Conservation (phyloP, 2,888 invertebrate genomes). For the Erynnis tages region DNA sequence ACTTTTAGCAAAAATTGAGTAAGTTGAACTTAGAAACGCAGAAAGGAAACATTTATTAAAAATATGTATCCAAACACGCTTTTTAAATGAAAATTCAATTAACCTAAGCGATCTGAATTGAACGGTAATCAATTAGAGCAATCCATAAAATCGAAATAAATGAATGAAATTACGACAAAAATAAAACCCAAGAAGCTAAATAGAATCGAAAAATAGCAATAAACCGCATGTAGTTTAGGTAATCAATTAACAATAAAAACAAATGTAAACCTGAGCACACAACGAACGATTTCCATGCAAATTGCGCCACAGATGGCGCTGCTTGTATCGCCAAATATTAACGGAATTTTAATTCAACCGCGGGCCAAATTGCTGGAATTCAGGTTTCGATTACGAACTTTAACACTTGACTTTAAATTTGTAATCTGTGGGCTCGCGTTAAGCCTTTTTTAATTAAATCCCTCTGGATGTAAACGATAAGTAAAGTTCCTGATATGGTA, state of each 20-base stretch:
- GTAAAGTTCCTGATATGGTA: background rate
- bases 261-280: slow-evolving; percentile 32
- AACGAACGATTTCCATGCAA: slow-evolving; percentile 38
- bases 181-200: no score
- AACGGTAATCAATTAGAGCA: no score
- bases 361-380: slow-evolving; percentile 17
- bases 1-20: no score
- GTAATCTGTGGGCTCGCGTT: slow-evolving; percentile 12
- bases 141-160: no score
- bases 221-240: no score
- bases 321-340: slow-evolving; percentile 32
- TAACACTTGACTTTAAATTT: slow-evolving; percentile 23
- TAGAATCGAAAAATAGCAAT: no score
- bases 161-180: no score
- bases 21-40: no score
- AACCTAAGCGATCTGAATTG: no score
- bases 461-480: slow-evolving; percentile 4
- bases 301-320: slow-evolving; percentile 34
- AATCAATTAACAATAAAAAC: slow-evolving; percentile 38
- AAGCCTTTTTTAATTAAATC: slow-evolving; percentile 23
- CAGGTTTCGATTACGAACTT: slow-evolving; percentile 24
- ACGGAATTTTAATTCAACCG: slow-evolving; percentile 35
- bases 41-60: no score
- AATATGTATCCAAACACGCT: no score
- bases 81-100: no score